Percentiles rank a stretch among this genome's conserved stretches.
Conservation (phyloP, 2,888 invertebrate genomes). For the Acanthopleura granulata region DNA sequence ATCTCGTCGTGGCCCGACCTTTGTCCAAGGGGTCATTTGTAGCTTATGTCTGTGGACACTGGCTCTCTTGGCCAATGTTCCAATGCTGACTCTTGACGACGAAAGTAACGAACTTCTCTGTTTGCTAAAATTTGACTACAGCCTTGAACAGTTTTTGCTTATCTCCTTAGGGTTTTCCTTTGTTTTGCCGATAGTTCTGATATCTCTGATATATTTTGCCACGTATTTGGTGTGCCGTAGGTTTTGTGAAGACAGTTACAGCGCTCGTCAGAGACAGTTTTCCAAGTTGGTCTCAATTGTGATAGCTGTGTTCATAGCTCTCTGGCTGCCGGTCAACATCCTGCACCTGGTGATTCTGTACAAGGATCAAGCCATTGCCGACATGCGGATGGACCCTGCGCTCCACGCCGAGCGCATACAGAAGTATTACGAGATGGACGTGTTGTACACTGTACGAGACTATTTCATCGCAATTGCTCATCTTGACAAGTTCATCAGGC, state of each 20-base stretch:
- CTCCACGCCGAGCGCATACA: neutral
- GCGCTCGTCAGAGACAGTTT: conserved; percentile 45
- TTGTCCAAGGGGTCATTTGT: conserved; percentile 42
- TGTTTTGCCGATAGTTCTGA: conserved; percentile 48
- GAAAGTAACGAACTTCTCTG: conserved; percentile 15
- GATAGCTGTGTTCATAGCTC: conserved; percentile 47
- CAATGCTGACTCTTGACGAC: conserved; percentile 35
- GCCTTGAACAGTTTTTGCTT: conserved; percentile 25
- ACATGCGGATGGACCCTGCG: neutral
- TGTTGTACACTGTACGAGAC: conserved; percentile 32
- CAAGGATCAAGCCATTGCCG: conserved; percentile 23
- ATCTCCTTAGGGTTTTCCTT: conserved; percentile 43
- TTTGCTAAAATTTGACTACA: neutral
- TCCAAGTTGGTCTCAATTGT: conserved; percentile 51
- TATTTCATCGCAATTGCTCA: conserved; percentile 46
- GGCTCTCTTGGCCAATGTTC: conserved; percentile 46
- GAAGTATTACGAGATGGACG: conserved; percentile 2
- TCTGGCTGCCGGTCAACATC: conserved; percentile 49
- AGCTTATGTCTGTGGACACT: conserved; percentile 44
- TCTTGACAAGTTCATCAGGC: conserved; percentile 51
- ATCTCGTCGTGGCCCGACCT: conserved; percentile 41
- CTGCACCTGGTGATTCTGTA: conserved; percentile 43
- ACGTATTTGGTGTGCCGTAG: conserved; percentile 50
- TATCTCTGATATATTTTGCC: conserved; percentile 46
- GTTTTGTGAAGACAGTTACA: conserved; percentile 58